Evolutionary conservation across 2,113 vertebrate species (phyloP).

Genomic region (Hemichromis elongatus): DNA sequence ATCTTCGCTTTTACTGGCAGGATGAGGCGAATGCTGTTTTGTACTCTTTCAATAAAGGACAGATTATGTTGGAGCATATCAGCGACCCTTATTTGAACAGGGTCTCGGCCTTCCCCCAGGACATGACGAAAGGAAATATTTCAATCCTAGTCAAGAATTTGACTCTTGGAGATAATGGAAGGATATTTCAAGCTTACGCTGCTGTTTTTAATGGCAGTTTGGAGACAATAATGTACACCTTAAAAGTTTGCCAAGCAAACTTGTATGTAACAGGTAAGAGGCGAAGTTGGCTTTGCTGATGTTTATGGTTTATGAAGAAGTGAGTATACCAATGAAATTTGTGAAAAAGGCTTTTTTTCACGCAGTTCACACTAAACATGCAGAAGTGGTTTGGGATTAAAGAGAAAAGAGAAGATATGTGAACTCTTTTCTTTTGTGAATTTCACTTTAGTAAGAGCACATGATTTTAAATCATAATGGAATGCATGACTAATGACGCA

Average conservation of each 20-base stretch:
- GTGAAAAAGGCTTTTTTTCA: not conserved
- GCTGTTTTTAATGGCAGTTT: not conserved
- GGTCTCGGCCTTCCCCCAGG: not conserved
- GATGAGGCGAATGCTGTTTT: not conserved
- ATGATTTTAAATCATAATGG: not conserved
- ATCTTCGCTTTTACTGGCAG: not conserved
- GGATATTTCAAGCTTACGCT: not conserved
- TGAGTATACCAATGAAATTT: not conserved
- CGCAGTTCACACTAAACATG: not conserved
- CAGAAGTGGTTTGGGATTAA: not conserved
- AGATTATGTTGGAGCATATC: fast-evolving
- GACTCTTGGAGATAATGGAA: not conserved
- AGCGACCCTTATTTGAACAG: not conserved
- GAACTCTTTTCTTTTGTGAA: not conserved
- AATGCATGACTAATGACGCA: not conserved
- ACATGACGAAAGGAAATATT: not conserved
- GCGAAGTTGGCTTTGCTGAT: not conserved
- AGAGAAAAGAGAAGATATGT: not conserved
- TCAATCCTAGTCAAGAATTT: not conserved
- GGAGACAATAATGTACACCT: not conserved
- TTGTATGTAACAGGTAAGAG: not conserved
- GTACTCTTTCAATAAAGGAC: not conserved
- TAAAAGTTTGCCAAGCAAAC: not conserved
- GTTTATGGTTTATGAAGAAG: not conserved
- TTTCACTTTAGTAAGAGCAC: not conserved